Conservation (phyloP, 2,797 vertebrate genomes). For the Acanthis flammea region DNA sequence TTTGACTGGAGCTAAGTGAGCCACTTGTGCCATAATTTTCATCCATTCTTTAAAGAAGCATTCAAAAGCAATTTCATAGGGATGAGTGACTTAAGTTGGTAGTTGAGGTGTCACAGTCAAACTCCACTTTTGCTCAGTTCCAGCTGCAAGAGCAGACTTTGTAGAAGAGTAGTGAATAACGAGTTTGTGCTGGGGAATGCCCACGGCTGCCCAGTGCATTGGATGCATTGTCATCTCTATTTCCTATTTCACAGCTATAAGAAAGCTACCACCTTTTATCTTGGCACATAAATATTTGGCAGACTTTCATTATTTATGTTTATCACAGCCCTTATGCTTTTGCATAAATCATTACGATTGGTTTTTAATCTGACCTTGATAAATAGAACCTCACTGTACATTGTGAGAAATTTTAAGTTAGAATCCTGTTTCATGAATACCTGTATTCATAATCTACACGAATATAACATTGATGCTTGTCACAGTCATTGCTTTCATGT, state of each 20-base stretch:
- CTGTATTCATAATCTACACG: background rate
- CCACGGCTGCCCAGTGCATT: background rate
- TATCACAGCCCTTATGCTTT: background rate
- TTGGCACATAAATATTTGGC: background rate
- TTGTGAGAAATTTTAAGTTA: background rate
- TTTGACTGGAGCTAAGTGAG: background rate
- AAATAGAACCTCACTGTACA: background rate
- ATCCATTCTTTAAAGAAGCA: background rate
- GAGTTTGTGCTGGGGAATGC: background rate
- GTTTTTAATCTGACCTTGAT: conserved; percentile 33
- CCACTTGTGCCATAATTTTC: background rate
- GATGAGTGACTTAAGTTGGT: background rate
- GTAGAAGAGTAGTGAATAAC: background rate
- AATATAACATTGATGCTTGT: background rate
- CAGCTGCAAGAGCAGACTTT: background rate
- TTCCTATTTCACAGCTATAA: background rate
- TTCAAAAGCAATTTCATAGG: background rate
- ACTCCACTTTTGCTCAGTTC: background rate
- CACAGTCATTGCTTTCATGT: background rate
- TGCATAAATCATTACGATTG: conserved; percentile 40
- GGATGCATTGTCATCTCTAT: background rate
- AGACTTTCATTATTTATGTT: background rate
- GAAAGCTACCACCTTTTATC: background rate
- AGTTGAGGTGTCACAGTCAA: background rate
- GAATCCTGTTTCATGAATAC: background rate